Evolutionary conservation across 2,888 invertebrate genomes (phyloP), one percentile per base, ranked within the genome.

Genomic region (Camptogramma bilineatum): DNA sequence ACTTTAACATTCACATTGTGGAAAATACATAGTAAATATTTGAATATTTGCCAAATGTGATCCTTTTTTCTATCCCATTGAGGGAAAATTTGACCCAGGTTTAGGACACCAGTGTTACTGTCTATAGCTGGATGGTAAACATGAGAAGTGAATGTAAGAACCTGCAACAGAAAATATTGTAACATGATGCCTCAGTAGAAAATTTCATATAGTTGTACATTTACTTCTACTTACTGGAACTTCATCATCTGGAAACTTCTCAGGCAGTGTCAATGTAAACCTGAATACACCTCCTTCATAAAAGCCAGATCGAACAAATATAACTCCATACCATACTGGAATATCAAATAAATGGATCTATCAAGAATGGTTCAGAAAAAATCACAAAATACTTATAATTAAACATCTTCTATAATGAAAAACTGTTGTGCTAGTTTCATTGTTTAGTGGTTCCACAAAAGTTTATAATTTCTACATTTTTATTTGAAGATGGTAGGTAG

Each of bases 261-360:
- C 96, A 62, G 98, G 97, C 81, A 99, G 94, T 73, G 95, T 94
- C 72, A 99, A 92, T 68, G 95, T 96, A 87, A 99, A 99, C 77
- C 98, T 95, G 86, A 99, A 98, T 59, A 98, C 94, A 65, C 97
- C 98, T 71, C 97, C 97, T 90, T 97, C 96, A 89, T 98, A 99
- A 70, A 95, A 91, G 19, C 99, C 99, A 86, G 96, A 95, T 77
- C 98, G 95, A 58, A 98, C 95, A 93, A 99, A 99, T 81, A 98
- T 94, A 21, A 98, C 96, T 71, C 98, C 98, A 94, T 96, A 97
- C 98, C 98, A 98, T 67, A 96, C 98, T 98, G 91, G 66, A 94
- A 94, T 69, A 18, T 67, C 8, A 52, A 9, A 39, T 10, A 39
- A 13, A 39, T 39, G n/a, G n/a, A n/a, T 39, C 13, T 39, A 28